phyloP scores from a whole-genome alignment of 2,113 vertebrate genomes.

The Sorex araneus region DNA sequence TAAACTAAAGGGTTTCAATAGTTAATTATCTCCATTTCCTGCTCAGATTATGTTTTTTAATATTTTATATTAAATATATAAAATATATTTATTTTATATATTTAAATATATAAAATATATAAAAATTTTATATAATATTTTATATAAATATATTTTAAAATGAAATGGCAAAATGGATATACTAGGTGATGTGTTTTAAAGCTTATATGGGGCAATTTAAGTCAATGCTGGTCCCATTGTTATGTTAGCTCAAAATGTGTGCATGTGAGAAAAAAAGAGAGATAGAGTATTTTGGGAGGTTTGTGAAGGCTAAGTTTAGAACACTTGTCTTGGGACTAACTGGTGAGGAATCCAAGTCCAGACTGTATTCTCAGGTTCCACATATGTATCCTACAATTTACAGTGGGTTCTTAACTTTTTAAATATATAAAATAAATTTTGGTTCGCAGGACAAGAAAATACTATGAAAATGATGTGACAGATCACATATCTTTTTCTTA shows the following conservation, averaged over 20 bases:
- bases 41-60: background rate
- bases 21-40: background rate
- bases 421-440: background rate
- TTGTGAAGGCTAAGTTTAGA: background rate
- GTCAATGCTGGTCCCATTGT: background rate
- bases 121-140: no score
- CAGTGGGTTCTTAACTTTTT: background rate
- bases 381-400: background rate
- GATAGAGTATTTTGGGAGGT: background rate
- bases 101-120: no score
- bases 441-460: background rate
- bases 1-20: constrained; percentile 26
- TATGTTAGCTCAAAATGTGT: background rate
- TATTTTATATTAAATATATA: no score
- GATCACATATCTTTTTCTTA: background rate
- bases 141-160: constrained; percentile 2
- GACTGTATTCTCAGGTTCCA: background rate
- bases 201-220: background rate
- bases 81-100: no score
- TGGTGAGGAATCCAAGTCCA: background rate
- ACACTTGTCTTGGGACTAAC: background rate
- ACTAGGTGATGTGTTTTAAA: background rate
- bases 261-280: no score
- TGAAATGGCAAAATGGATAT: background rate
- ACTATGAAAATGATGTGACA: background rate